Evolutionary conservation across 2,797 vertebrate species (phyloP), one percentile per base, ranked within the genome.

Genomic region (Danio kyathit): DNA sequence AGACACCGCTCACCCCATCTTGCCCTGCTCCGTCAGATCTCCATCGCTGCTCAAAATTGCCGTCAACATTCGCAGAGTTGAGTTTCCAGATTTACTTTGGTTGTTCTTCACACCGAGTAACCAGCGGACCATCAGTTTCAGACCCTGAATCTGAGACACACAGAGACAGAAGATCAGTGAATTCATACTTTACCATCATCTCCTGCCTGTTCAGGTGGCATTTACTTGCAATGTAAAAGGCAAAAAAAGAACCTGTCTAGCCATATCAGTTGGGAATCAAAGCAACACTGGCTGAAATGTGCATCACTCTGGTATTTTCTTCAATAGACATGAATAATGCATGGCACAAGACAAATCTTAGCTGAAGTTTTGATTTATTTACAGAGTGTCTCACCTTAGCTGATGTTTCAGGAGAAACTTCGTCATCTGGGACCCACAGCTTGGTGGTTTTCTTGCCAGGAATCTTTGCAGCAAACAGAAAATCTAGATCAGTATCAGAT

Each of bases 91-190:
- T 91, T 99, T 99, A 91, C 97, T 99, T 91, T 97, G 97, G 88
- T 98, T 99, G 90, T 98, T 99, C 91, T 97, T 99, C 93, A 99
- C 97, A 80, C 98, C 98, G n/a, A 99, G 88, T 74, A 99, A 88
- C 97, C 97, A 99, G 71, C 97, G 94, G 85, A 99, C 98, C 97
- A 99, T 98, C 94, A 99, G 95, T 92, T 99, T 99, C 85, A 99
- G 98, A 73, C 97, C 98, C 86, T 99, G 97, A 83, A 99, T 98
- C 98, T 97, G 74, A 65, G 21, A 11, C 11, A 13, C 9, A 73
- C 10, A 72, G 9, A 6, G 10, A 69, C 7, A 56, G 21, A 76
- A 11, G 12, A 17, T 17, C 21, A 78, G 10, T 49, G 7, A 69
- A 40, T 14, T 46, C 54, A 17, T n/a, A 1, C 12, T 17, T 29